phyloP scores from a whole-genome alignment of 2,888 invertebrate species.

The Dolichopus griseipennis region DNA sequence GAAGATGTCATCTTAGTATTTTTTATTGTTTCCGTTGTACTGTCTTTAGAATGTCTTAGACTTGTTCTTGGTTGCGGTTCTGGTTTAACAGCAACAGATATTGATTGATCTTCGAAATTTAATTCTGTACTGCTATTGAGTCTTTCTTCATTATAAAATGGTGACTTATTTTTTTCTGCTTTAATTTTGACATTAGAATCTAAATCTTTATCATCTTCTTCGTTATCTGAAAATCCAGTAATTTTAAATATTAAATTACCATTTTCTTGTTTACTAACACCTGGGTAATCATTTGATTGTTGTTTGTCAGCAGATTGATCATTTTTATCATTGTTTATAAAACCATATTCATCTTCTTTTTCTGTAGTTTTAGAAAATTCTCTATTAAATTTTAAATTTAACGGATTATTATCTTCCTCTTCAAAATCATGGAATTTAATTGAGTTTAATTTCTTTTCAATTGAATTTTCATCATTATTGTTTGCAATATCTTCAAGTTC shows the following conservation, averaged over 20 bases:
- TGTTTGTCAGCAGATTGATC: constrained; percentile 26
- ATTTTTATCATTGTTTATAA: constrained; percentile 25
- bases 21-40: neutral
- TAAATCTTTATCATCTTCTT: constrained; percentile 16
- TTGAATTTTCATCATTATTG: constrained; percentile 18
- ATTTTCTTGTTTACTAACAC: constrained; percentile 13
- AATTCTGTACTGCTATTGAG: neutral
- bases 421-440: neutral
- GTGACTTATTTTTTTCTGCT: neutral
- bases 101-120: constrained; percentile 8
- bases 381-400: too few species aligned
- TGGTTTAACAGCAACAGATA: constrained; percentile 21
- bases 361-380: neutral
- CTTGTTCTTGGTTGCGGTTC: constrained; percentile 27
- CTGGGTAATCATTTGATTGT: constrained; percentile 20
- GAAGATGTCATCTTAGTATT: neutral
- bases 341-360: constrained; percentile 20
- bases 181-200: constrained; percentile 3
- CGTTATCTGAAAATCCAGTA: constrained; percentile 12
- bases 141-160: too few species aligned
- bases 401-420: neutral
- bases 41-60: constrained; percentile 16
- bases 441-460: neutral
- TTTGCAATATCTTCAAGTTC: constrained; percentile 23
- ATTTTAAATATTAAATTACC: constrained; percentile 17